Base-by-base conservation (phyloP, 2,797 vertebrate species). In the Tenualosa thibaudeaui region DNA sequence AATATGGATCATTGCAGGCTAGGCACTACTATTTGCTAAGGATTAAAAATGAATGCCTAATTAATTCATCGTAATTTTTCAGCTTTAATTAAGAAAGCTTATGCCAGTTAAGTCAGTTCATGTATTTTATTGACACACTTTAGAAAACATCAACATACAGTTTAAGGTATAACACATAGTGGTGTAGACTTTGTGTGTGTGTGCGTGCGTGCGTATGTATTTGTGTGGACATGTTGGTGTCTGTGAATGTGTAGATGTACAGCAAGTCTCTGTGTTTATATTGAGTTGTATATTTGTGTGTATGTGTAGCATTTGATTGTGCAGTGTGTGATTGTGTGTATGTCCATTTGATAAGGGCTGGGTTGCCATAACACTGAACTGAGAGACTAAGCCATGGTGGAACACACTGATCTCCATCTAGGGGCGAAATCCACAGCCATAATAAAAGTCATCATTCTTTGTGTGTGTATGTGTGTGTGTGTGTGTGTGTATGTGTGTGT, bases 401-500 rank as follows among this genome's bases (percentile, higher is more conserved):
- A 50, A 81, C 90, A 91, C 91, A 93, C 93, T 89, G 93, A 93
- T 92, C 89, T 87, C 94, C 94, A 93, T 95, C 93, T 95, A 94
- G 91, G 93, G 86, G 92, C 91, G 92, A 90, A 92, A 93, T 94
- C 94, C 92, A 92, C 92, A 90, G 87, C 91, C 93, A 91, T 93
- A 94, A 94, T 93, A 94, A 95, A 95, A 94, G 91, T 89, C 93
- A 93, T 94, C 93, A 94, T 92, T 94, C 92, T 91, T 91, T 89
- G 22, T 49, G 83, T 75, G 84, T 85, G 86, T 75, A 68, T 85
- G 85, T 60, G 83, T 83, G 83, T 43, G 68, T 12, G 15, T 40
- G 8, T 71, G 82, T 81, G 84, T 84, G 62, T 9, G 65, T 71
- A 10, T 71, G 65, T 71, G 65, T 71, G 9, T 71, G 65, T 71